phyloP scores from a whole-genome alignment of 2,888 invertebrate species.

The Drosophila longiperda region DNA sequence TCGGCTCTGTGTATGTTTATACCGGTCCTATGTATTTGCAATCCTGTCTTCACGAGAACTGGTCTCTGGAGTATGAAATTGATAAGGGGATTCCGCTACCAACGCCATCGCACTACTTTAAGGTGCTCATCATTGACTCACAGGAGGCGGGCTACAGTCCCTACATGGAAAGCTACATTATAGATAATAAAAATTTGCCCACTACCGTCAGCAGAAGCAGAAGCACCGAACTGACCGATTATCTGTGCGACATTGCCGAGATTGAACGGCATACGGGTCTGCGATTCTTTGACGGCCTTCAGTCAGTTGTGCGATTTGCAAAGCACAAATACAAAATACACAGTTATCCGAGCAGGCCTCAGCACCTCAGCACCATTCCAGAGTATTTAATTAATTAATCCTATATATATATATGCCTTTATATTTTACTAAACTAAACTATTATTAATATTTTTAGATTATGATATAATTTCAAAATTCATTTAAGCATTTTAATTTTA shows the following conservation, averaged over 20 bases:
- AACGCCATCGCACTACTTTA: slow-evolving; percentile 65
- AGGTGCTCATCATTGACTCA: slow-evolving; percentile 64
- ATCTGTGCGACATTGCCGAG: slow-evolving; percentile 52
- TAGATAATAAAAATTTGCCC: slow-evolving; percentile 46
- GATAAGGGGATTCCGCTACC: slow-evolving; percentile 55
- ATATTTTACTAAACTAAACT: neutral
- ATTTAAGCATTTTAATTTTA: neutral
- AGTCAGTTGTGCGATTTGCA: slow-evolving; percentile 45
- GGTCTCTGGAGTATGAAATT: slow-evolving; percentile 60
- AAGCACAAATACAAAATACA: slow-evolving; percentile 24
- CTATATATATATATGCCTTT: no score
- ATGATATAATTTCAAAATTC: neutral
- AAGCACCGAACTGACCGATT: slow-evolving; percentile 24
- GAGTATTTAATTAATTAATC: neutral
- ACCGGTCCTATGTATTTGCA: slow-evolving; percentile 64
- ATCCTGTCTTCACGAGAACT: slow-evolving; percentile 15
- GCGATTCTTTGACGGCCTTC: slow-evolving; percentile 51
- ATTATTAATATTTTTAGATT: neutral
- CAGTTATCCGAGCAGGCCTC: neutral
- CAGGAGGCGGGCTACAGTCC: slow-evolving; percentile 21
- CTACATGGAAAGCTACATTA: slow-evolving; percentile 62
- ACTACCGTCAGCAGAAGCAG: neutral
- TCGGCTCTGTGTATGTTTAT: slow-evolving; percentile 59
- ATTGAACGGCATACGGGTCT: slow-evolving; percentile 64
- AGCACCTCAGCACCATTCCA: neutral